Conservation (phyloP, 2,888 invertebrate species). For the Clivina fossor region DNA sequence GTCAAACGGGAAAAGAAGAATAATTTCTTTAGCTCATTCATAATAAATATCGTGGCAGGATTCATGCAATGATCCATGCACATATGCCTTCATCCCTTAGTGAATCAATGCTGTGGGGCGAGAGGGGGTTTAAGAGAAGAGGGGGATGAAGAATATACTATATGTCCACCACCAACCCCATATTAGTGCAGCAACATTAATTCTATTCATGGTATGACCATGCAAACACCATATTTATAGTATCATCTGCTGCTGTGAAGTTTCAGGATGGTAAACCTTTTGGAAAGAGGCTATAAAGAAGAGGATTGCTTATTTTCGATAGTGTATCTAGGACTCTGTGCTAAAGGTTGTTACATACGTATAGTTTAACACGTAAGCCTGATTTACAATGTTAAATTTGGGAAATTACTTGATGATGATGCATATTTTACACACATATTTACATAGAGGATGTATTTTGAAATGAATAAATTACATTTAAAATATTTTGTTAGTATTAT, state of each 20-base stretch:
- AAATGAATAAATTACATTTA: too few species aligned
- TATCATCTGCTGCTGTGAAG: constrained; percentile 49
- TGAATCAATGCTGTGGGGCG: neutral
- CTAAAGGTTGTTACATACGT: constrained; percentile 23
- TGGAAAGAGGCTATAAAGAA: too few species aligned
- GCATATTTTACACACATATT: too few species aligned
- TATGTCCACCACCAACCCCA: constrained; percentile 46
- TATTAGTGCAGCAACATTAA: constrained; percentile 56
- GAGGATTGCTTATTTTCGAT: too few species aligned
- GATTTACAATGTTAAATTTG: too few species aligned
- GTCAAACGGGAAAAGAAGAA: constrained; percentile 10
- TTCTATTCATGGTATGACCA: constrained; percentile 48
- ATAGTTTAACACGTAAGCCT: constrained; percentile 20
- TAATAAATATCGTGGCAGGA: neutral
- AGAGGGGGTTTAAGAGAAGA: neutral
- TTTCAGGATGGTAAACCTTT: too few species aligned
- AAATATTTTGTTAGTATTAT: too few species aligned
- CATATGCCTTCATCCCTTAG: neutral
- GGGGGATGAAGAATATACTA: constrained; percentile 7
- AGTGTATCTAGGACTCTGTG: neutral
- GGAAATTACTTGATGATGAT: too few species aligned
- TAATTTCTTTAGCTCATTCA: constrained; percentile 1
- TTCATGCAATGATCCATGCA: constrained; percentile 10
- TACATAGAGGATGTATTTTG: too few species aligned
- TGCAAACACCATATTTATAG: constrained; percentile 47